Percentiles rank a stretch among this genome's conserved stretches.
Evolutionary conservation across 2,797 vertebrate genomes (phyloP).

Genomic region (Nothura maculosa): DNA sequence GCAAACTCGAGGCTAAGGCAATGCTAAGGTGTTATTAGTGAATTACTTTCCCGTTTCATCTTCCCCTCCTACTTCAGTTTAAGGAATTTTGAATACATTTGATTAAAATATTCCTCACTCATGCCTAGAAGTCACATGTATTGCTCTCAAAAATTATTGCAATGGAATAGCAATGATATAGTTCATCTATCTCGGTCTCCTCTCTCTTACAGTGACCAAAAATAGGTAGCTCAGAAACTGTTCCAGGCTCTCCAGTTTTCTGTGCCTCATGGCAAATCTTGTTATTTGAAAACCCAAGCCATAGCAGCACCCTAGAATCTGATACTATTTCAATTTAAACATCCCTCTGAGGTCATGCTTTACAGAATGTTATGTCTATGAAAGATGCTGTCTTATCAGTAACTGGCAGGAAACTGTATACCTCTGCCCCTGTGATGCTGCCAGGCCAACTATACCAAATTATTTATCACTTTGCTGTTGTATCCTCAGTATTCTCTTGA

Average conservation of each 20-base stretch:
- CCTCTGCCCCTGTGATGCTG: background rate
- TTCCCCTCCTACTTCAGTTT: background rate
- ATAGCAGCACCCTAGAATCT: background rate
- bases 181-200: background rate
- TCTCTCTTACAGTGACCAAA: background rate
- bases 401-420: background rate
- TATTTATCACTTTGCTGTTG: too few species aligned
- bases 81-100: background rate
- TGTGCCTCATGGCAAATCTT: background rate
- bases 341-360: background rate
- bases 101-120: background rate
- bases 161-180: background rate
- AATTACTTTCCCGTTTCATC: background rate
- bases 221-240: background rate
- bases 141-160: background rate
- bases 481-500: background rate
- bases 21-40: accelerated
- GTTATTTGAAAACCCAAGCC: background rate
- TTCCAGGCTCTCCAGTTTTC: background rate
- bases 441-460: background rate
- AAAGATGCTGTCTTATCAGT: background rate
- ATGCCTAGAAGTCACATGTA: accelerated
- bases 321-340: background rate
- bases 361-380: background rate
- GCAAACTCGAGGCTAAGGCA: background rate